These are phyloP conservation scores for Sylvilagus floridanus DNA, from an alignment of 2,797 vertebrate species.

Conservation along the genomic window DNA sequence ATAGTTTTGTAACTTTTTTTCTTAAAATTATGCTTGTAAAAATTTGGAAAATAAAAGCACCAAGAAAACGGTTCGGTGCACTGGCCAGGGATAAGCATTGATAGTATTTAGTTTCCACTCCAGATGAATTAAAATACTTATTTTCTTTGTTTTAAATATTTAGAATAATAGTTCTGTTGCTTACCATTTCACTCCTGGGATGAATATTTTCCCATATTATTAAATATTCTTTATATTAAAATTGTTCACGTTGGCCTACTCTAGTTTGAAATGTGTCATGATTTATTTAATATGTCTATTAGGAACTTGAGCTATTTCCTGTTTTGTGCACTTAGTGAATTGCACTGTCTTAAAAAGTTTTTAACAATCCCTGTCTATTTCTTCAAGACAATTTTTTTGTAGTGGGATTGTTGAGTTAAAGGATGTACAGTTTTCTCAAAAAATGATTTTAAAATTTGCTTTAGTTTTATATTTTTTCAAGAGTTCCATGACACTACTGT, in stretches of 20 bases:
- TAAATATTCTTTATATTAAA: background rate
- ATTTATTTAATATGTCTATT: background rate
- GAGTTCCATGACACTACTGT: background rate
- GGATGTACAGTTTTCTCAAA: background rate
- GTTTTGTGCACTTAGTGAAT: background rate
- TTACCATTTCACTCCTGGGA: background rate
- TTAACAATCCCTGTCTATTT: background rate
- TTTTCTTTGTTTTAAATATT: conserved; percentile 34
- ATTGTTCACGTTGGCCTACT: background rate
- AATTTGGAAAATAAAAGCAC: conserved; percentile 10
- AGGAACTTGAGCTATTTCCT: background rate
- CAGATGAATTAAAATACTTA: background rate
- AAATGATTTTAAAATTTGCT: background rate
- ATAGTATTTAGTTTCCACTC: background rate
- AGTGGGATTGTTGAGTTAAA: conserved; percentile 41
- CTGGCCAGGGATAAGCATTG: background rate
- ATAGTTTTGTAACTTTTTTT: background rate
- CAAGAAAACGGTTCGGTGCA: background rate
- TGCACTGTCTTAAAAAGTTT: background rate
- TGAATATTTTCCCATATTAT: background rate
- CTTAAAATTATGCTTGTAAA: background rate
- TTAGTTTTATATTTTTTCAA: background rate
- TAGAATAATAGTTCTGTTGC: background rate
- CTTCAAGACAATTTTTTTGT: background rate
- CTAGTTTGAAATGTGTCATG: background rate